phyloP scores from a whole-genome alignment of 1,140 invertebrate species.

The Heterodera carotae region DNA sequence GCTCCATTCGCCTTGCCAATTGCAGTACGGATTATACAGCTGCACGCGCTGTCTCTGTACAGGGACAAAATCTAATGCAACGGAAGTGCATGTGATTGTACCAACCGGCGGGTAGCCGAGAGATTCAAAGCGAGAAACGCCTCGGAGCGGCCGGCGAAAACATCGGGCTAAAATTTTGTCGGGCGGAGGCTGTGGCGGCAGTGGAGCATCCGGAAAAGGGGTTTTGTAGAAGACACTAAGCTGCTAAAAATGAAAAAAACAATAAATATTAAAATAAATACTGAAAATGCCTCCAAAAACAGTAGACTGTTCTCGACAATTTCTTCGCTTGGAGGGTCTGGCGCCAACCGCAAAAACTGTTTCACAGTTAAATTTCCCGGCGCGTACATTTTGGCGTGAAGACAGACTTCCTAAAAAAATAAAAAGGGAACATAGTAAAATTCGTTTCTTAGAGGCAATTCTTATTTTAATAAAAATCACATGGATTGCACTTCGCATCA shows the following conservation, averaged over 20 bases:
- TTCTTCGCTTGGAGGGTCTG: slow-evolving; percentile 80
- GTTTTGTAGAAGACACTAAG: slow-evolving; percentile 53
- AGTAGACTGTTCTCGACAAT: slow-evolving; percentile 69
- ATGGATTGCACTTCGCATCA: slow-evolving; percentile 74
- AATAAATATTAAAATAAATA: slow-evolving; percentile 7
- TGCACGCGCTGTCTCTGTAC: not conserved
- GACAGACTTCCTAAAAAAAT: slow-evolving; percentile 78
- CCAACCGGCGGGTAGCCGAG: not conserved
- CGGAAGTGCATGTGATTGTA: no score
- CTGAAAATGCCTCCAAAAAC: slow-evolving; percentile 59
- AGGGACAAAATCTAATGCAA: not conserved
- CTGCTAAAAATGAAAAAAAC: slow-evolving; percentile 40
- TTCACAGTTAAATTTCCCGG: slow-evolving; percentile 77
- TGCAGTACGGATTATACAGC: not conserved
- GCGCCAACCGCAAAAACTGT: slow-evolving; percentile 78
- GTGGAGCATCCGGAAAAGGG: not conserved
- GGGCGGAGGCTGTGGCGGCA: slow-evolving; percentile 1
- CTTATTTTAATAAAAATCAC: slow-evolving; percentile 57
- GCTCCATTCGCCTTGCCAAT: not conserved
- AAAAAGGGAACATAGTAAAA: slow-evolving; percentile 52
- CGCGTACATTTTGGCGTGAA: slow-evolving; percentile 83
- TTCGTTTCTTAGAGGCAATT: no score
- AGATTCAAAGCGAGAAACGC: slow-evolving; percentile 7
- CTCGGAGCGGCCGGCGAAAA: not conserved
- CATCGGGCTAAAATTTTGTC: slow-evolving; percentile 10